Evolutionary conservation across 2,888 invertebrate species (phyloP).

Genomic region (Biston stratarius): DNA sequence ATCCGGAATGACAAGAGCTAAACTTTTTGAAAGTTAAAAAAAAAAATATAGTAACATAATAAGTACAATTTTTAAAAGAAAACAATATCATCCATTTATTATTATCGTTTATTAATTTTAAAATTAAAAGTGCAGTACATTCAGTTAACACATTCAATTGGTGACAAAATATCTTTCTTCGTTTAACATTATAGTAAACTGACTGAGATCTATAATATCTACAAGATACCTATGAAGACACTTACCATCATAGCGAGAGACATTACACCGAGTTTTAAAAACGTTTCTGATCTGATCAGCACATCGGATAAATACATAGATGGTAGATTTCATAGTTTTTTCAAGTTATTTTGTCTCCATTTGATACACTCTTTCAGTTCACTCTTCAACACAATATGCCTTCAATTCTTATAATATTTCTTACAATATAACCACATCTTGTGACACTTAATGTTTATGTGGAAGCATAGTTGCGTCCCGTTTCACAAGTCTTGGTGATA

Average conservation of each 20-base stretch:
- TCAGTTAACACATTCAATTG: slow-evolving; percentile 71
- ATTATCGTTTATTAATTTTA: slow-evolving; percentile 82
- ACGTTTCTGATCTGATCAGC: slow-evolving; percentile 21
- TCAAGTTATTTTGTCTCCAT: slow-evolving; percentile 68
- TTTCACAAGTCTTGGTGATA: slow-evolving; percentile 14
- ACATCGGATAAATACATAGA: slow-evolving; percentile 5
- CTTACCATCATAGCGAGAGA: slow-evolving; percentile 54
- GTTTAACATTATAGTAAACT: slow-evolving; percentile 48
- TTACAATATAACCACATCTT: slow-evolving; percentile 44
- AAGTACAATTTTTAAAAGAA: slow-evolving; percentile 50
- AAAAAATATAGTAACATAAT: too few species aligned
- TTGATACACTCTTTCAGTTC: slow-evolving; percentile 62
- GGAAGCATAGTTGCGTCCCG: slow-evolving; percentile 44
- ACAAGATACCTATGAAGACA: slow-evolving; percentile 3
- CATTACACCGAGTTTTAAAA: slow-evolving; percentile 44
- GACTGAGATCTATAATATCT: slow-evolving; percentile 78
- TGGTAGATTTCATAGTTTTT: background rate
- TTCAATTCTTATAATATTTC: slow-evolving; percentile 49
- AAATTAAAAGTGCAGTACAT: slow-evolving; percentile 78
- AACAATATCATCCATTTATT: slow-evolving; percentile 61
- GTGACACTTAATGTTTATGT: slow-evolving; percentile 45
- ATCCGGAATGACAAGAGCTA: too few species aligned
- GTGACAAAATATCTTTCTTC: slow-evolving; percentile 67
- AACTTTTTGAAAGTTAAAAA: too few species aligned
- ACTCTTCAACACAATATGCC: slow-evolving; percentile 59